Evolutionary conservation across 2,888 invertebrate species (phyloP).

Genomic region (Lumbricus terrestris): DNA sequence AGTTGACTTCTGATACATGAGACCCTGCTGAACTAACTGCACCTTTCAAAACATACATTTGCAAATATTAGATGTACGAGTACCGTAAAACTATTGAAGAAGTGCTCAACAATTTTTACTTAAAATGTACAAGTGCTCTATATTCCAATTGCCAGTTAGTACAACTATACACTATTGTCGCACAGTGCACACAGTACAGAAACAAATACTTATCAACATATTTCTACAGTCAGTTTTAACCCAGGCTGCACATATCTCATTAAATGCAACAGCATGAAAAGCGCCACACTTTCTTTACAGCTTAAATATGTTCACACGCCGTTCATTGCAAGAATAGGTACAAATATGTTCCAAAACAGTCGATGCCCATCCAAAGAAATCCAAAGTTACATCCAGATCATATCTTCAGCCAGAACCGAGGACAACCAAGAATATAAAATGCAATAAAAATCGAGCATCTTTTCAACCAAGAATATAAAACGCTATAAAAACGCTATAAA

Average conservation of each 20-base stretch:
- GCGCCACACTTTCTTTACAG: not conserved
- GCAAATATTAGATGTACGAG: not conserved
- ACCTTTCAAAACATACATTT: constrained; percentile 41
- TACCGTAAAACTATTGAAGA: not conserved
- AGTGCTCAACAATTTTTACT: not conserved
- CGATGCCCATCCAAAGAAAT: too few species aligned
- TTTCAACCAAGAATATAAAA: not conserved
- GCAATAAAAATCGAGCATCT: too few species aligned
- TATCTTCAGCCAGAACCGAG: not conserved
- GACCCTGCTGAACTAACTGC: constrained; percentile 49
- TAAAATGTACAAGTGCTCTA: too few species aligned
- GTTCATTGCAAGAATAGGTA: not conserved
- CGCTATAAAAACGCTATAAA: too few species aligned
- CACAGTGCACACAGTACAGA: not conserved
- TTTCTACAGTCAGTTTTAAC: not conserved
- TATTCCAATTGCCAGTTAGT: not conserved
- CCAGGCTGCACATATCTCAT: not conserved
- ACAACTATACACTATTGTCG: not conserved
- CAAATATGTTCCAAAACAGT: not conserved
- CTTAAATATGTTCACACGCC: not conserved
- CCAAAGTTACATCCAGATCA: too few species aligned
- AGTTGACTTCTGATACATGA: constrained; percentile 45
- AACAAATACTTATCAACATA: not conserved
- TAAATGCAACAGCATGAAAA: not conserved
- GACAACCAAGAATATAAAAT: not conserved